Base-by-base conservation (phyloP, 2,888 invertebrate genomes). In the Pristionchus arcanus region DNA sequence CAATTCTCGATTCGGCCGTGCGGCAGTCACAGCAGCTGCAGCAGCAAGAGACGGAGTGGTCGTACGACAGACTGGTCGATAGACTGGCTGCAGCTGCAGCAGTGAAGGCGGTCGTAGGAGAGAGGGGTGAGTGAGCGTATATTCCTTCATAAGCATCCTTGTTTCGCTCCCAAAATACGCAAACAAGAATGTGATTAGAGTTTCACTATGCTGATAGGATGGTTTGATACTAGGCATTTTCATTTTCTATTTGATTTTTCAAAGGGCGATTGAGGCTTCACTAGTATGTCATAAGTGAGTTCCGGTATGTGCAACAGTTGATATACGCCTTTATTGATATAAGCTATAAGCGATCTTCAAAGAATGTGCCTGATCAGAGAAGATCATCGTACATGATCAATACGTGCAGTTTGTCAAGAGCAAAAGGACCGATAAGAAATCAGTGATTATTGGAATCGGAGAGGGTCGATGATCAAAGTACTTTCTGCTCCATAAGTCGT, bases 31-130 rank as follows among this genome's bases (percentile, higher is more conserved):
- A 74, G 74, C 34, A 34, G 37, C 71, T 71, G 16, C 74, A 74
- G 37, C 74, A 37, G 25, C 37, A 37, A 37, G 74, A 74, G 63
- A 63, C 0, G 74, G 74, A 74, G 74, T 74, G 74, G 74, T 74
- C 74, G 37, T 74, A 74, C 37, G 42, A 74, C 74, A 34, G 34
- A 11, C 74, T 74, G 31, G 37, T 74, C 37, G 74, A 74, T 11
- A 31, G 74, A 37, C 11, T 74, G 74, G 74, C 74, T 74, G 74
- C 74, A 74, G 74, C 74, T 74, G 74, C 74, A 74, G 74, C 31
- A 74, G 37, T 74, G 74, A 74, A 74, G 74, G 37, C 21, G 21
- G 74, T 74, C 19, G 74, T 74, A 1, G 37, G 21, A 37, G 74
- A 74, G 74, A 74, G 74, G 74, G 74, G 74, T 74, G 74, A 42